A percentile compares a stretch with the other conserved stretches of the same genome.
phyloP scores from a whole-genome alignment of 2,113 vertebrate species.

The Phrynocephalus versicolor region DNA sequence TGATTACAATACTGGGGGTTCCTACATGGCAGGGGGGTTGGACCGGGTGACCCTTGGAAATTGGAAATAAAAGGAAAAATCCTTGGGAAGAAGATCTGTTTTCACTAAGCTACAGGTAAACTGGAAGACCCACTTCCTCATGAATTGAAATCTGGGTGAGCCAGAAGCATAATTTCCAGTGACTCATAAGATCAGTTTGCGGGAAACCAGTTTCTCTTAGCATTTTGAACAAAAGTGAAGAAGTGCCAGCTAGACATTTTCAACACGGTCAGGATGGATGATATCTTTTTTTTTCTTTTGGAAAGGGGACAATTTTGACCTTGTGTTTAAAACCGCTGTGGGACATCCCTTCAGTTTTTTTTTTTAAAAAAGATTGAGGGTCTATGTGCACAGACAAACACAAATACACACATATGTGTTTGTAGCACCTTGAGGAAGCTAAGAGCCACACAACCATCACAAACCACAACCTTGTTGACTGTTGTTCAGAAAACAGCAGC shows the following conservation, averaged over 20 bases:
- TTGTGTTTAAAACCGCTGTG: background rate
- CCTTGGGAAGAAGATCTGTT: background rate
- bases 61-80: background rate
- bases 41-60: no score
- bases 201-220: background rate
- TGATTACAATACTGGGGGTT: no score
- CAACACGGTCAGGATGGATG: background rate
- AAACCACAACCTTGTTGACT: no score
- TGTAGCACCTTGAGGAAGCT: no score
- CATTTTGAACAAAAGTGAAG: background rate
- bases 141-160: conserved; percentile 3
- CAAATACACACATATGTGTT: no score
- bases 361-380: no score
- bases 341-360: background rate
- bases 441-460: no score
- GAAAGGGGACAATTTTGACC: background rate
- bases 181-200: conserved; percentile 24
- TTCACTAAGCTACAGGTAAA: background rate
- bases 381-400: no score
- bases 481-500: no score
- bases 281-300: no score
- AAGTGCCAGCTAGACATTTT: background rate
- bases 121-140: background rate
- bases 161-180: conserved; percentile 29
- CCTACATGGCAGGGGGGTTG: no score